Conservation (phyloP, 2,888 invertebrate species). For the Homarus gammarus region DNA sequence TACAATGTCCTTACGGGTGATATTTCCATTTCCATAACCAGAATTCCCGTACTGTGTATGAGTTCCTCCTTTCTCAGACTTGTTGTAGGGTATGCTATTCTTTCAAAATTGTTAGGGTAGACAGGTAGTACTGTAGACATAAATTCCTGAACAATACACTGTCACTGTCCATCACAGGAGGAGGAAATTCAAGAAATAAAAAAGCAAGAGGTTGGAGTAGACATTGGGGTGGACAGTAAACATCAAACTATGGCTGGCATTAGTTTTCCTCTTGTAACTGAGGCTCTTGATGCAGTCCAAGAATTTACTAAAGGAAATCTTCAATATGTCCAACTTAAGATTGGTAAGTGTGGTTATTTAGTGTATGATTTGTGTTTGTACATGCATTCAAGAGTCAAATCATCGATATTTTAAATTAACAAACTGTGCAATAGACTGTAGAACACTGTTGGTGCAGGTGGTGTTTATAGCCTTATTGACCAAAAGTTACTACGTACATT, state of each 20-base stretch:
- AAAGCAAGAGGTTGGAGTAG: slow-evolving; percentile 85
- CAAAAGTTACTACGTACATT: background rate
- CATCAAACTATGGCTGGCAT: slow-evolving; percentile 95
- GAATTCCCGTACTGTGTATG: no score
- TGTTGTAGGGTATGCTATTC: no score
- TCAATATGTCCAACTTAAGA: slow-evolving; percentile 93
- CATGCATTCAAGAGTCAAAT: slow-evolving; percentile 21
- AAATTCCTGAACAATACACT: no score
- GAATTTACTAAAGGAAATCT: slow-evolving; percentile 87
- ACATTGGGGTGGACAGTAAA: slow-evolving; percentile 89
- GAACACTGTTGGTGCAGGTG: no score
- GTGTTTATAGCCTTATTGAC: background rate
- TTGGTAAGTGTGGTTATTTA: slow-evolving; percentile 82
- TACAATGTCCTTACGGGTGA: no score
- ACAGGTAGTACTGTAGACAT: no score
- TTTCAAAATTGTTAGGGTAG: no score
- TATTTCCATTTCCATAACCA: no score
- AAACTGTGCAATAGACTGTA: no score
- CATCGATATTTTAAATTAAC: no score
- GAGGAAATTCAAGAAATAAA: slow-evolving; percentile 90
- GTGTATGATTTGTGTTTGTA: background rate
- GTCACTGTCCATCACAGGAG: slow-evolving; percentile 82
- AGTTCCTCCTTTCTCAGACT: no score
- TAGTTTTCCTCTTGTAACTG: slow-evolving; percentile 90
- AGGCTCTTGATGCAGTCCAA: slow-evolving; percentile 87